Base-by-base conservation (phyloP, 2,113 vertebrate genomes). In the Mungos mungo region DNA sequence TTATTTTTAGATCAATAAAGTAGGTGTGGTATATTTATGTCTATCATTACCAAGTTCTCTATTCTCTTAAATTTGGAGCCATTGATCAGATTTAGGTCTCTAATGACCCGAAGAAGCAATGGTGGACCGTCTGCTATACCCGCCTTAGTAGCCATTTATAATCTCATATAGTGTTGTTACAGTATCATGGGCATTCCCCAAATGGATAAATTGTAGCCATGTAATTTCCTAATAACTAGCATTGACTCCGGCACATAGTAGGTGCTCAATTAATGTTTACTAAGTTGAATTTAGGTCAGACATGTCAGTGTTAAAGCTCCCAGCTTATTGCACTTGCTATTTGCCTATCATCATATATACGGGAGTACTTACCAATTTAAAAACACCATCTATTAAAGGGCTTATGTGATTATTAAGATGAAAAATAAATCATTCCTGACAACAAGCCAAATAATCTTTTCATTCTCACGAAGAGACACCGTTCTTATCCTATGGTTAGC, bases 391-490 rank as follows among this genome's bases (percentile, higher is more conserved):
- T 90, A 54, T 65, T 79, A 86, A 83, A 90, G 72, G 38, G 15
- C 10, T 89, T 93, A 38, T 16, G 21, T 65, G 57, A 88, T 65
- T 90, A 57, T 86, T 92, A 96, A 92, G 66, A 63, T 83, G 27
- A 88, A 95, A 91, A 96, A 90, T 82, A 82, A 85, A 71, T 95
- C 50, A 60, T 21, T 93, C 33, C 41, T 54, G 33, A 84, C 10
- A 83, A 91, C 15, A 88, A 93, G 63, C 52, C 89, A 93, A 68
- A 88, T 86, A 93, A 57, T 94, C 82, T 95, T 94, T 96, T 93
- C 41, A 93, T 93, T 92, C 47, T 27, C 71, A 92, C 38, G 65
- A 50, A 95, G 97, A 95, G 80, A 97, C 52, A 90, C 65, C 31
- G 33, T 90, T 71, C 79, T 88, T 19, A 29, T 68, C 54, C 71